Percentiles rank a stretch among this genome's conserved stretches.
These are phyloP conservation scores for Spinus olivaceus DNA, from an alignment of 2,797 vertebrate genomes.

Conservation along the genomic window DNA sequence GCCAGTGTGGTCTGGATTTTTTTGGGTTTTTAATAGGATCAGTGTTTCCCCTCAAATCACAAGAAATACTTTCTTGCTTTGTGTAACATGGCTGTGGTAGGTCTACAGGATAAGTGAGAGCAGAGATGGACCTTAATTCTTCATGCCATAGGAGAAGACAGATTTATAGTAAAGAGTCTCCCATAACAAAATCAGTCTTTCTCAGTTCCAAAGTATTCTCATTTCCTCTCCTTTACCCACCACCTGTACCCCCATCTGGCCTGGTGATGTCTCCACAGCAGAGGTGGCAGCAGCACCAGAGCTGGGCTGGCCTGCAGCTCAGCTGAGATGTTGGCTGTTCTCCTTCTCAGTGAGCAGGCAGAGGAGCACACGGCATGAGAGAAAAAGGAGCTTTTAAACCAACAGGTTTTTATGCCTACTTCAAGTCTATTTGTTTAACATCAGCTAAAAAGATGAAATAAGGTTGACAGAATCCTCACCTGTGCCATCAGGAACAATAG, in stretches of 20 bases:
- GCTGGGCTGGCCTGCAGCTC: not conserved
- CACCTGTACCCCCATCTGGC: constrained; percentile 52
- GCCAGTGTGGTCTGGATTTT: not conserved
- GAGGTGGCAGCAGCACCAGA: not conserved
- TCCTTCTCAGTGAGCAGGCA: not conserved
- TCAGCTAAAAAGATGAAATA: not conserved
- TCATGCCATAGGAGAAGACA: not conserved
- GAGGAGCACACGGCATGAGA: accelerated
- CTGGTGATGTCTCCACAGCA: not conserved
- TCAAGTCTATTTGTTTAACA: not conserved
- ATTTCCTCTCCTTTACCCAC: constrained; percentile 85
- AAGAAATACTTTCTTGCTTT: not conserved
- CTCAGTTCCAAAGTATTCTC: constrained; percentile 80
- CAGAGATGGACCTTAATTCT: not conserved
- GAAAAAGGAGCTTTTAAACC: not conserved
- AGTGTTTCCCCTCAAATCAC: not conserved
- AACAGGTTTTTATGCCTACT: not conserved
- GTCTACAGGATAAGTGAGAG: not conserved
- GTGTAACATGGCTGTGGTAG: not conserved
- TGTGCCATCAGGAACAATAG: not conserved
- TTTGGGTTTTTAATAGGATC: not conserved
- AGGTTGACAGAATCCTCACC: not conserved
- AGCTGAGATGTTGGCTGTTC: not conserved
- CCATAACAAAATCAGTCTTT: constrained; percentile 71
- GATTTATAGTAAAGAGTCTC: not conserved